Evolutionary conservation across 1,140 invertebrate genomes (phyloP).

Genomic region (Asobara japonica): DNA sequence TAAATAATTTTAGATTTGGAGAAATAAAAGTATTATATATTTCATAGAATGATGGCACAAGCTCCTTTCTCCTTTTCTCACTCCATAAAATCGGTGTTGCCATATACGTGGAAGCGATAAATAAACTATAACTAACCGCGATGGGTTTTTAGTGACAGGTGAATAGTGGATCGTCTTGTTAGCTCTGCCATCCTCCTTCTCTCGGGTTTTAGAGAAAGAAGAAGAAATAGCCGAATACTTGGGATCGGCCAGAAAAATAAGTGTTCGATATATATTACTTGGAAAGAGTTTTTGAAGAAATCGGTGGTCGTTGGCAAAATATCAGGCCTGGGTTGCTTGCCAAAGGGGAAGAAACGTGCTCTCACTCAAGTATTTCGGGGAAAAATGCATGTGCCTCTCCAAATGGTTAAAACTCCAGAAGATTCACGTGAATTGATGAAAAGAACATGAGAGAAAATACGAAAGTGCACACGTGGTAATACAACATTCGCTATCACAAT

Average conservation of each 20-base stretch:
- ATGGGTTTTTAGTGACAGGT: conserved; percentile 61
- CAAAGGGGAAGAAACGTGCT: not conserved
- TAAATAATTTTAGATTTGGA: too few species aligned
- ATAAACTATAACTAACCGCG: conserved; percentile 66
- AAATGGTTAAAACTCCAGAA: not conserved
- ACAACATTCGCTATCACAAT: not conserved
- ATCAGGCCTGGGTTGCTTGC: not conserved
- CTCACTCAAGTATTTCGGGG: not conserved
- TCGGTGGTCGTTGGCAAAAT: not conserved
- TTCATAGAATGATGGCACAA: not conserved
- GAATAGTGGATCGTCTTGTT: conserved; percentile 65
- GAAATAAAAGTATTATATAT: too few species aligned
- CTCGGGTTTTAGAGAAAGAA: conserved; percentile 16
- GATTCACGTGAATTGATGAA: not conserved
- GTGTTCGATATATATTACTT: too few species aligned
- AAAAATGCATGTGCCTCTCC: not conserved
- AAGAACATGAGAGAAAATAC: not conserved
- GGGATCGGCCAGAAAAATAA: not conserved
- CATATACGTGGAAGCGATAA: conserved; percentile 62
- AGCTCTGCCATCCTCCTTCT: conserved; percentile 36
- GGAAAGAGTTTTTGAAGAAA: not conserved
- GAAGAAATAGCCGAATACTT: not conserved
- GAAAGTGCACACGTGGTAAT: not conserved
- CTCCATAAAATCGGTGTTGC: not conserved
- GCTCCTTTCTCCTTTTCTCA: conserved; percentile 2